These are phyloP conservation scores for Metridium senile DNA, from an alignment of 92 coral and sea anemone species.

Conservation along the genomic window DNA sequence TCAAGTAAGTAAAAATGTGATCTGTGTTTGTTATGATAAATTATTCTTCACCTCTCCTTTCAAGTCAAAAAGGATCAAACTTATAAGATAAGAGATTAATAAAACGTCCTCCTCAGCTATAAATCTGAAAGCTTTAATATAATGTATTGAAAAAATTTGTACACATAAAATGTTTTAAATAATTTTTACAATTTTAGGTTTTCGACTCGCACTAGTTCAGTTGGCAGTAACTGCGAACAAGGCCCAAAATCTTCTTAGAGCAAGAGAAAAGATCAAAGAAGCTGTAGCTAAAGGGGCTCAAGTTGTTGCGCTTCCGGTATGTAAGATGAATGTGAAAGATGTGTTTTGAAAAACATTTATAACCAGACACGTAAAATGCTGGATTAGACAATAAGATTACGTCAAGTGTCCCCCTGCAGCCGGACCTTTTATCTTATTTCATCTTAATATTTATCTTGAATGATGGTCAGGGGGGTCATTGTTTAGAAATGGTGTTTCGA, in stretches of 20 bases:
- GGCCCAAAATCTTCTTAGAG: constrained; percentile 75
- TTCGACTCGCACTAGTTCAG: constrained; percentile 87
- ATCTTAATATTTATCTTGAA: too few relatives aligned
- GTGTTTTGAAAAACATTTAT: too few relatives aligned
- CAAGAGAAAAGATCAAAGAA: constrained; percentile 78
- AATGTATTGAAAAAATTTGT: not conserved
- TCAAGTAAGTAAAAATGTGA: not conserved
- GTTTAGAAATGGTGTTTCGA: too few relatives aligned
- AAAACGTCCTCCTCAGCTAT: not conserved
- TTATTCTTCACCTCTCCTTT: not conserved
- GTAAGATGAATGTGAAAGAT: not conserved
- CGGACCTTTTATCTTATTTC: too few relatives aligned
- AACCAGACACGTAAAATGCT: too few relatives aligned
- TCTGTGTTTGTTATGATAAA: not conserved
- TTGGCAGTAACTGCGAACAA: constrained; percentile 90
- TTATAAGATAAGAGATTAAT: not conserved
- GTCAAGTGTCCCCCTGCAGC: too few relatives aligned
- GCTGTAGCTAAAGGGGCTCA: constrained; percentile 88
- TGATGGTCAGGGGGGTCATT: too few relatives aligned
- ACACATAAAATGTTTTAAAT: not conserved
- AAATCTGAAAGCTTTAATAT: not conserved
- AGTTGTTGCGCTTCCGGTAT: constrained; percentile 86
- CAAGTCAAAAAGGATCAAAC: not conserved
- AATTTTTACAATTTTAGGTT: constrained; percentile 51
- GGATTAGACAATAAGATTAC: too few relatives aligned